A percentile compares a stretch with the other conserved stretches of the same genome.
Conservation (phyloP, 1,140 invertebrate species). For the Neuroterus valhalla region DNA sequence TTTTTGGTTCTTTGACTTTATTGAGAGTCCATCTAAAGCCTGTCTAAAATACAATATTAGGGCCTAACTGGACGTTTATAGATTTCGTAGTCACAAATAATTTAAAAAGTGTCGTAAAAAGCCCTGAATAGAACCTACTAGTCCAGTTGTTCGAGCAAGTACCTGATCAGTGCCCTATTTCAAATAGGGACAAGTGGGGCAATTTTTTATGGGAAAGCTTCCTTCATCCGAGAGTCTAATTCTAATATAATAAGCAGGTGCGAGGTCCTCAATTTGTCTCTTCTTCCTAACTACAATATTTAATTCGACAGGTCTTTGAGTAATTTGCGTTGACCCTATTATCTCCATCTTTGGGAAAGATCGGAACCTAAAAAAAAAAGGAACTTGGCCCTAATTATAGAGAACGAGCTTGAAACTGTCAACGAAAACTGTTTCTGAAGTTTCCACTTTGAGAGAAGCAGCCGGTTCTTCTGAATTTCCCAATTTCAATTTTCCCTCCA, state of each 20-base stretch:
- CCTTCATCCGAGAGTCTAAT: too few species aligned
- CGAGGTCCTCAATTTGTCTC: neutral
- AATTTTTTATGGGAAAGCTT: too few species aligned
- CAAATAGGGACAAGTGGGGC: too few species aligned
- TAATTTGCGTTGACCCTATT: constrained; percentile 24
- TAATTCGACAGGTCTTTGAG: constrained; percentile 4
- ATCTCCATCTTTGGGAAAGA: neutral
- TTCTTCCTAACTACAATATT: constrained; percentile 1
- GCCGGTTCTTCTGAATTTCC: neutral
- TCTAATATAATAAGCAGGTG: constrained; percentile 7
- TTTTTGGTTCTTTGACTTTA: too few species aligned
- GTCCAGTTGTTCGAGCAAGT: too few species aligned
- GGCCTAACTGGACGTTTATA: too few species aligned
- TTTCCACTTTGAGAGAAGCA: neutral
- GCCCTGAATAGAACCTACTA: too few species aligned
- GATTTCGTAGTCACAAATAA: too few species aligned
- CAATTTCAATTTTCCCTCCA: constrained; percentile 46
- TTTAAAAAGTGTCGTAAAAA: too few species aligned
- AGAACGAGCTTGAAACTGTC: neutral
- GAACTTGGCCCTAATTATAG: constrained; percentile 4
- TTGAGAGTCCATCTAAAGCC: too few species aligned
- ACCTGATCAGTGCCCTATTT: too few species aligned
- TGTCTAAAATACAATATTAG: too few species aligned
- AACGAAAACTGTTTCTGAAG: neutral
- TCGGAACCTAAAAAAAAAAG: neutral